Conservation (phyloP, 1,140 invertebrate genomes). For the Penaeus indicus region DNA sequence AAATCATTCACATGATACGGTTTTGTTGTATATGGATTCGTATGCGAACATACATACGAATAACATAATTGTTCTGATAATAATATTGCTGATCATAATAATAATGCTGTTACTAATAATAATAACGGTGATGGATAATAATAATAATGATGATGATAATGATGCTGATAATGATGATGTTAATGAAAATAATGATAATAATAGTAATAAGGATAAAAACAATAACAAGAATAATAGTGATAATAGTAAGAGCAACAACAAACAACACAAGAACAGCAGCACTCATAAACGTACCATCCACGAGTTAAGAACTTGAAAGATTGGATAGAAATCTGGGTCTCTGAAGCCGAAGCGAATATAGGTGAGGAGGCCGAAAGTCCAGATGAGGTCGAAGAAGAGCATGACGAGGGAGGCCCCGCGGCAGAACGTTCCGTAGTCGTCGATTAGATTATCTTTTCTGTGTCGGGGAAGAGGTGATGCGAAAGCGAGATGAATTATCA, state of each 20-base stretch:
- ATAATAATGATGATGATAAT: no score
- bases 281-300: conserved; percentile 41
- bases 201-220: no score
- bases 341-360: conserved; percentile 37
- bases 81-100: no score
- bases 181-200: no score
- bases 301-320: conserved; percentile 59
- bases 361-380: conserved; percentile 43
- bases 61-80: no score
- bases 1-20: no score
- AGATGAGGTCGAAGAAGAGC: conserved; percentile 56
- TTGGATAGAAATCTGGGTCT: conserved; percentile 48
- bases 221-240: neutral
- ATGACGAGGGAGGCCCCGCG: conserved; percentile 34
- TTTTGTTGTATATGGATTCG: no score
- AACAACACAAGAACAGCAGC: neutral
- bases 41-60: no score
- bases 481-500: no score
- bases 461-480: neutral
- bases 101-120: no score
- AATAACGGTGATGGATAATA: no score
- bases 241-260: neutral
- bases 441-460: conserved; percentile 62
- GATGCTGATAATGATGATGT: no score
- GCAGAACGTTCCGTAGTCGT: conserved; percentile 59